phyloP scores from a whole-genome alignment of 2,888 invertebrate species.

The Zaprionus obscuricornis region DNA sequence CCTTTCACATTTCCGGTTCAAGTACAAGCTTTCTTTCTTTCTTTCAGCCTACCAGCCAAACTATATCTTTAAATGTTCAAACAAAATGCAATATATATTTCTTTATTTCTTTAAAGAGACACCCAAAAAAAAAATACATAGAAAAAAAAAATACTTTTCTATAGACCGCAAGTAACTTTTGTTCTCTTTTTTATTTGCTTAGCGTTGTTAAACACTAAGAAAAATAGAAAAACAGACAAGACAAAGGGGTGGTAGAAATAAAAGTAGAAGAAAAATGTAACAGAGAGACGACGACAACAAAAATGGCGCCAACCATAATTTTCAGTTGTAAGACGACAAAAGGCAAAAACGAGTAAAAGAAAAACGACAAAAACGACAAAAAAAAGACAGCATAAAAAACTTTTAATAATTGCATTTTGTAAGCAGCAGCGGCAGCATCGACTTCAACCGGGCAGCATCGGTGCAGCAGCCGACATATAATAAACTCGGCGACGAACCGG shows the following conservation, averaged over 20 bases:
- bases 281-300: constrained; percentile 35
- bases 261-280: background rate
- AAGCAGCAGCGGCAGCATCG: constrained; percentile 29
- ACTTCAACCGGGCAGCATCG: constrained; percentile 48
- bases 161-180: constrained; percentile 23
- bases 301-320: constrained; percentile 62
- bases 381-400: constrained; percentile 42
- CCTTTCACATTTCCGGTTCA: constrained; percentile 44
- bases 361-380: constrained; percentile 7
- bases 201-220: constrained; percentile 58
- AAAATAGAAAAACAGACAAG: background rate
- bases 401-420: constrained; percentile 74
- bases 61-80: constrained; percentile 25
- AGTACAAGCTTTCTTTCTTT: too few relatives aligned
- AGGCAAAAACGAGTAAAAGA: constrained; percentile 43
- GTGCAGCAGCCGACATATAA: too few relatives aligned
- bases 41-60: too few relatives aligned
- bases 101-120: constrained; percentile 47
- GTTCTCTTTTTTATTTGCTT: constrained; percentile 62
- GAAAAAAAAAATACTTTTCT: constrained; percentile 10
- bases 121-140: too few relatives aligned
- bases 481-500: constrained; percentile 60
- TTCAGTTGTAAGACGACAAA: constrained; percentile 18
- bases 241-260: constrained; percentile 5
- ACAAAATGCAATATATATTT: constrained; percentile 9